Evolutionary conservation across 2,888 invertebrate species (phyloP), one percentile per base, ranked within the genome.

Genomic region (Phymatocera aterrima): DNA sequence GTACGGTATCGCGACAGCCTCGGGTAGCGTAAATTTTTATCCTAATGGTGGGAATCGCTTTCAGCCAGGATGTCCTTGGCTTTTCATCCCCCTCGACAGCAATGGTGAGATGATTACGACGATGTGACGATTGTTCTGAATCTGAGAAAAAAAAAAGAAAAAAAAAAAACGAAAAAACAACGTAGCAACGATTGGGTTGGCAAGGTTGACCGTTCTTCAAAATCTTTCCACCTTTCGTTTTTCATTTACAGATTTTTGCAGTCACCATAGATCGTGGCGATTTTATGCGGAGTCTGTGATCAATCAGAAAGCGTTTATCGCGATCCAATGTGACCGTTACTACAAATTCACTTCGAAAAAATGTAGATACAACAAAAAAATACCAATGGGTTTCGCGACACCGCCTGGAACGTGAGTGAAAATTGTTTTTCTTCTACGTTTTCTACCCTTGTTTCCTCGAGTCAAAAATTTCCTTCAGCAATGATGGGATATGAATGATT

Each of bases 221-320:
- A n/a, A n/a, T n/a, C n/a, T n/a, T n/a, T n/a, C n/a, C n/a, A n/a
- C n/a, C 46, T 28, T 24, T 65, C 21, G n/a, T 15, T 8, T 75
- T 3, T 77, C 2, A 65, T 43, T 79, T 77, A 65, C 84, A 93
- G 93, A 91, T 80, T 91, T 91, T 82, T 93, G 93, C 86, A 92
- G 92, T 78, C 93, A 93, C 83, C 91, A 91, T 87, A 91, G 92
- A 0, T 92, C 93, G 0, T 93, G 91, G 91, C 68, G 57, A 0
- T 92, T 86, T 80, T 93, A 92, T 89, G 88, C 92, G 1, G 92
- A 93, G 83, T 92, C 93, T 0, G 82, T 93, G 48, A 37, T 3
- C 12, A 61, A 68, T 0, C 91, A 90, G 1, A 89, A 89, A 0
- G 82, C 87, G 54, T 92, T 93, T 80, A 28, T 89, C 3, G 90